A percentile compares a stretch with the other conserved stretches of the same genome.
Evolutionary conservation across 64 coral and sea anemone species (phyloP).

Genomic region (Actinia tenebrosa): DNA sequence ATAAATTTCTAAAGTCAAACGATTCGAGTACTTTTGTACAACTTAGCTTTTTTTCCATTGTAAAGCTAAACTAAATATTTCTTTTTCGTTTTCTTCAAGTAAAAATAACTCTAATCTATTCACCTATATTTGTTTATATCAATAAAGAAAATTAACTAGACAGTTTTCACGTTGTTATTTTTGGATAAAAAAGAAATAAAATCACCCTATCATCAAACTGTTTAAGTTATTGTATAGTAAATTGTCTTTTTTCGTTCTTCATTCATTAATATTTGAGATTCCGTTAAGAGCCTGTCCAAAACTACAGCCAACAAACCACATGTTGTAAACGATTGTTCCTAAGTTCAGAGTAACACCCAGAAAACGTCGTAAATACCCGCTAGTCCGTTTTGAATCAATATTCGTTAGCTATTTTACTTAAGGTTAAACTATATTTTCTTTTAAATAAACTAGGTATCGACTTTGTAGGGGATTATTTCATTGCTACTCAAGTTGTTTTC

Average conservation of each 20-base stretch:
- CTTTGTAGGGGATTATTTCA: neutral
- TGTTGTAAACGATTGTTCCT: neutral
- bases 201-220: neutral
- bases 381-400: neutral
- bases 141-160: neutral
- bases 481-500: no score
- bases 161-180: neutral
- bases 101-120: neutral
- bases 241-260: neutral
- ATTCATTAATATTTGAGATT: neutral
- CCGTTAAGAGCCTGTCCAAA: neutral
- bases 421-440: neutral
- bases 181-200: neutral
- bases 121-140: neutral
- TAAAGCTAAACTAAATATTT: no score
- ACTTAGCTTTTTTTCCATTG: no score
- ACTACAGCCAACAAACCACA: neutral
- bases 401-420: neutral
- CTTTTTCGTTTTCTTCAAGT: neutral
- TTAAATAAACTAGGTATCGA: neutral
- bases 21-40: no score
- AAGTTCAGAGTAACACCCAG: neutral
- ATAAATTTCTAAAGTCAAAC: neutral
- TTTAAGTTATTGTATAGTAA: neutral
- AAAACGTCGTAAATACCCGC: neutral